Percentiles rank a stretch among this genome's conserved stretches.
phyloP scores from a whole-genome alignment of 2,797 vertebrate species.

The Holocentrus rufus region DNA sequence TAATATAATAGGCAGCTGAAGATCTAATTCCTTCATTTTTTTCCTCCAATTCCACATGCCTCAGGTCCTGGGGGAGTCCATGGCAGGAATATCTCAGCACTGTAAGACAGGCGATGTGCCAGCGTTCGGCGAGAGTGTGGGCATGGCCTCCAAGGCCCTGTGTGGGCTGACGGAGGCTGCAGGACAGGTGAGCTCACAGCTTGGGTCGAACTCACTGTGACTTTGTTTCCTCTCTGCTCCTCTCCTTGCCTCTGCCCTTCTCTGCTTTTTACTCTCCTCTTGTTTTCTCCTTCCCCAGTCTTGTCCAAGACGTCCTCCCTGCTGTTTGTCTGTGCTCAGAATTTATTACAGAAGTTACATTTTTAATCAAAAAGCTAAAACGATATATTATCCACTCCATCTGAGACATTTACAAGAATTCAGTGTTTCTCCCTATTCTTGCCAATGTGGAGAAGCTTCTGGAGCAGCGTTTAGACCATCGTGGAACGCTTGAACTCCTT shows the following conservation, averaged over 20 bases:
- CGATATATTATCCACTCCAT: too few relatives aligned
- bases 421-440: too few relatives aligned
- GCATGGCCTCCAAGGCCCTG: slow-evolving; percentile 95
- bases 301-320: not conserved
- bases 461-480: slow-evolving; percentile 9
- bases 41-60: slow-evolving; percentile 23
- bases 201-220: not conserved
- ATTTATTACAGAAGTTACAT: not conserved
- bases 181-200: slow-evolving; percentile 89
- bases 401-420: too few relatives aligned
- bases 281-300: not conserved
- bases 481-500: not conserved
- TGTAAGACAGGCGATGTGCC: slow-evolving; percentile 95
- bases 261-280: not conserved
- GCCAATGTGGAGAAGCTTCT: too few relatives aligned
- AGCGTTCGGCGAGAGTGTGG: slow-evolving; percentile 94
- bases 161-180: slow-evolving; percentile 97
- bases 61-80: slow-evolving; percentile 96
- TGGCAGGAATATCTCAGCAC: slow-evolving; percentile 98
- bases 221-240: slow-evolving; percentile 7
- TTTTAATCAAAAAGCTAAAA: not conserved
- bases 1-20: slow-evolving; percentile 17
- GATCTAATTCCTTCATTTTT: slow-evolving; percentile 23
- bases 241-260: not conserved
- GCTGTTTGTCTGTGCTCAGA: not conserved